These are phyloP conservation scores for Sula dactylatra DNA, from an alignment of 2,113 vertebrate species.

Conservation along the genomic window DNA sequence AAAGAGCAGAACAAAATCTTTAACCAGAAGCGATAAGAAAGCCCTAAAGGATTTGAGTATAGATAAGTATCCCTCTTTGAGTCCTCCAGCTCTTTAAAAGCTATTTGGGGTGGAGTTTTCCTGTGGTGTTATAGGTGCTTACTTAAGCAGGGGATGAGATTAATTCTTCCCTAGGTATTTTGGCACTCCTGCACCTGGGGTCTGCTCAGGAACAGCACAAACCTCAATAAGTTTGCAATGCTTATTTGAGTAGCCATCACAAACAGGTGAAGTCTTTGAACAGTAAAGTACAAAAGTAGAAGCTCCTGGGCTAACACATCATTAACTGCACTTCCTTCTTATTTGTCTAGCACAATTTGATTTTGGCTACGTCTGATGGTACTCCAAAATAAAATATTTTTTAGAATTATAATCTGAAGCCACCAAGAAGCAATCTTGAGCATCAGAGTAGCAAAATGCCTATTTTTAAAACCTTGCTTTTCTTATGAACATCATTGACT, in stretches of 20 bases:
- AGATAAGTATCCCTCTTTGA: neutral
- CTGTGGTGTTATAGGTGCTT: neutral
- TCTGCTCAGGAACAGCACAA: neutral
- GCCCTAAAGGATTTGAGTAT: neutral
- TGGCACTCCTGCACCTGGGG: neutral
- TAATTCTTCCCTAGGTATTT: neutral
- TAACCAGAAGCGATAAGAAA: neutral
- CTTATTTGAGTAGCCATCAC: neutral
- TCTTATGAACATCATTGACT: neutral
- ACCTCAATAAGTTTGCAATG: neutral
- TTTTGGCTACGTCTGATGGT: neutral
- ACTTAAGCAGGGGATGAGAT: neutral
- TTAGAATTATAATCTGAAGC: neutral
- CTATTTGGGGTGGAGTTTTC: neutral
- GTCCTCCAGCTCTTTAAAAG: neutral
- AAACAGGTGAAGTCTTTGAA: neutral
- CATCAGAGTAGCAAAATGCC: neutral
- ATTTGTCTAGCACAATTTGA: neutral
- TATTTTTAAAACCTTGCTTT: neutral
- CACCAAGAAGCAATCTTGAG: neutral
- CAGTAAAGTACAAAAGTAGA: neutral
- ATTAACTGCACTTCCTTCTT: neutral
- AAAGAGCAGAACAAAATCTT: conserved; percentile 17
- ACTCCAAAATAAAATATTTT: neutral
- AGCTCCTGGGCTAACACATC: neutral